These are phyloP conservation scores for Chymomyza caudatula DNA, from an alignment of 2,888 invertebrate genomes.

Conservation along the genomic window DNA sequence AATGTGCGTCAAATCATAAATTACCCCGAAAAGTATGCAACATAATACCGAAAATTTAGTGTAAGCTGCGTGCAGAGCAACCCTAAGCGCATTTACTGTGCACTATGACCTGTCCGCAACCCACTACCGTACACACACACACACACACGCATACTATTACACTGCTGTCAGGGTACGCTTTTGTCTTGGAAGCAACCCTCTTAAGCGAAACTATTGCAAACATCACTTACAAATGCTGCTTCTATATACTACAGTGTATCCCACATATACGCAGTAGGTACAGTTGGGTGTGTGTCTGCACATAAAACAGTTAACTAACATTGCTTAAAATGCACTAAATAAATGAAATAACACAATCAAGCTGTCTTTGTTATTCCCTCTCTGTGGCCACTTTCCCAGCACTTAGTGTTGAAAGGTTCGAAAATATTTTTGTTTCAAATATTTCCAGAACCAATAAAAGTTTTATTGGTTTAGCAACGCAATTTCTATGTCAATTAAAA, in stretches of 20 bases:
- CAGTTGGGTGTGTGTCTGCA: not conserved
- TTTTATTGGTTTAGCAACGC: slow-evolving; percentile 17
- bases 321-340: slow-evolving; percentile 54
- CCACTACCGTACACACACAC: slow-evolving; percentile 7
- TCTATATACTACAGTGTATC: not conserved
- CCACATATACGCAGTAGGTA: not conserved
- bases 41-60: slow-evolving; percentile 66
- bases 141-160: slow-evolving; percentile 20
- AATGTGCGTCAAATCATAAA: slow-evolving; percentile 64
- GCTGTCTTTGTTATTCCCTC: slow-evolving; percentile 26
- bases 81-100: slow-evolving; percentile 61
- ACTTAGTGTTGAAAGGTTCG: not conserved
- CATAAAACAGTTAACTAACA: slow-evolving; percentile 39
- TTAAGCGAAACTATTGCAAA: not conserved
- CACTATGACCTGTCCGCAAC: slow-evolving; percentile 26
- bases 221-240: not conserved
- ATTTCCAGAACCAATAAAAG: slow-evolving; percentile 35
- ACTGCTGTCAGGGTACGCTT: slow-evolving; percentile 48
- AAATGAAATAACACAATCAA: slow-evolving; percentile 29
- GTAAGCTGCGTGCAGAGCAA: slow-evolving; percentile 34
- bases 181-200: slow-evolving; percentile 11
- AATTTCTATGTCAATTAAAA: not conserved
- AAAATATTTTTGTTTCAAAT: slow-evolving; percentile 18
- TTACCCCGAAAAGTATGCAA: slow-evolving; percentile 65
- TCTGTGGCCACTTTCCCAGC: not conserved